Base-by-base conservation (phyloP, 2,888 invertebrate genomes). In the Mimumesa dahlbomi region DNA sequence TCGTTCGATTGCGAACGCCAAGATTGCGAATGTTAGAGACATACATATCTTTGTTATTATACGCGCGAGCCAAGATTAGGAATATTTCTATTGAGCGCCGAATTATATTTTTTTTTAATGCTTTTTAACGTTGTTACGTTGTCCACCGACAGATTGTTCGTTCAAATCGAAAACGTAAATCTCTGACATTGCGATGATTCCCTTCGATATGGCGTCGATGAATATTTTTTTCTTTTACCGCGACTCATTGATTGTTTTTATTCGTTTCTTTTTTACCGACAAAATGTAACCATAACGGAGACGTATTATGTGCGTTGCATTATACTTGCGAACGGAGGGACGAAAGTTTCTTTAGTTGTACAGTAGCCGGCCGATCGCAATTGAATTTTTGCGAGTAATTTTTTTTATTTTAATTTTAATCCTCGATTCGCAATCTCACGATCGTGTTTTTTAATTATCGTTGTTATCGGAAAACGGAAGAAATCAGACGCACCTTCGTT, bases 151-250 rank as follows among this genome's bases (percentile, higher is more conserved):
- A 45, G 40, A 62, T 54, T 34, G 49, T 66, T 57, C 54, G 59
- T 57, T 50, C 22, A 34, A 58, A 38, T 53, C 53, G 42, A 61
- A 72, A 69, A 66, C 62, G 62, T 74, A 71, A 58, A 66, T 71
- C 64, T 72, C 70, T 53, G 56, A 70, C 62, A 53, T 64, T 64
- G 66, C 16, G 13, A 43, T 25, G 31, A 56, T 13, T 7, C 13
- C 14, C 22, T 40, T 34, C 45, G 18, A 61, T 38, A 9, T 22
- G 11, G 9, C 34, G 40, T n/a, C n/a, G n/a, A n/a, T n/a, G n/a
- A n/a, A n/a, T n/a, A n/a, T n/a, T n/a, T n/a, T n/a, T n/a, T n/a
- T n/a, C n/a, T n/a, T n/a, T n/a, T n/a, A n/a, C n/a, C n/a, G n/a
- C n/a, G n/a, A n/a, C n/a, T n/a, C n/a, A n/a, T n/a, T n/a, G n/a